These are phyloP conservation scores for Ichneumon xanthorius DNA, from an alignment of 2,888 invertebrate genomes.

Conservation along the genomic window DNA sequence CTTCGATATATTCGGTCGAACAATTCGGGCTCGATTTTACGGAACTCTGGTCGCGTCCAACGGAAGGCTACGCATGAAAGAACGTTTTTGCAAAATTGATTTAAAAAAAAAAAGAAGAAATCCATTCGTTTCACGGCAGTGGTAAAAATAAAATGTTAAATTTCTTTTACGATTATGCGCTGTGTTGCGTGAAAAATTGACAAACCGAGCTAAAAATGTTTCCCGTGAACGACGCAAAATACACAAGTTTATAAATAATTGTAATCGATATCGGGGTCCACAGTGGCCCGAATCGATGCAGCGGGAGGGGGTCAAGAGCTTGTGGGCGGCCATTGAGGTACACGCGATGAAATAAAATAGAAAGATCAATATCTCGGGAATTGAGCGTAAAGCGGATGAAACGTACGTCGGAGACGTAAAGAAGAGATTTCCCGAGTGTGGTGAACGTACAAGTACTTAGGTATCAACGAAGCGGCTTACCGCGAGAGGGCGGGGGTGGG, in stretches of 20 bases:
- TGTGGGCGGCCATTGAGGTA: not conserved
- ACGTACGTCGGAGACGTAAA: not conserved
- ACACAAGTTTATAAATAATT: not conserved
- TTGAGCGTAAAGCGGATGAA: conserved; percentile 11
- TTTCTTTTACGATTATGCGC: not conserved
- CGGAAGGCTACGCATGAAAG: not conserved
- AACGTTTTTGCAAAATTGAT: not conserved
- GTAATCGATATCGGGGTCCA: not conserved
- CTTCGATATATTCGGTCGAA: conserved; percentile 7
- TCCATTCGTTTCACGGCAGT: not conserved
- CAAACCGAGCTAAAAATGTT: not conserved
- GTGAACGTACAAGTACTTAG: conserved; percentile 27
- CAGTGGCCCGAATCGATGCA: not conserved
- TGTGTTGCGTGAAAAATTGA: not conserved
- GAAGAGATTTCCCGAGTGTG: conserved; percentile 8
- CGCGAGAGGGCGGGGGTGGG: not conserved
- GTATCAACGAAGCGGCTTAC: conserved; percentile 40
- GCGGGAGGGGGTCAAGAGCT: not conserved
- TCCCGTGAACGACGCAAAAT: not conserved
- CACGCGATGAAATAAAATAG: not conserved
- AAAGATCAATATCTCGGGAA: not conserved
- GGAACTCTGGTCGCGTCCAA: not conserved
- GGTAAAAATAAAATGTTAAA: not conserved
- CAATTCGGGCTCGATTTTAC: not conserved
- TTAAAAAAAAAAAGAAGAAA: not conserved